phyloP scores from a whole-genome alignment of 2,113 vertebrate genomes.

The Colossoma macropomum region DNA sequence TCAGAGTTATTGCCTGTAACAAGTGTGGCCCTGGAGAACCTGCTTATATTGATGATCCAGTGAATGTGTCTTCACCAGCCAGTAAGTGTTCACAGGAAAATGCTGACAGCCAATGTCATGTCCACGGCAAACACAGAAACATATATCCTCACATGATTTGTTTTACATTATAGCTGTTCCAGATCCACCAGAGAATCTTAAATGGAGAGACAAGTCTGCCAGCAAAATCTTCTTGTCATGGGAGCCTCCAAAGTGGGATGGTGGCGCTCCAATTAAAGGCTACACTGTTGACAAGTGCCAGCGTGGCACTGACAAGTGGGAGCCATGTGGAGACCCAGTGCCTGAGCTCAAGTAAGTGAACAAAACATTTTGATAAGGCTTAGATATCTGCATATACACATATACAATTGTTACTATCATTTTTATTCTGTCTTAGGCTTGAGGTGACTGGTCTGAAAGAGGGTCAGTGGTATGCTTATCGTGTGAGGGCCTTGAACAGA shows the following conservation, averaged over 20 bases:
- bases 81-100: conserved; percentile 79
- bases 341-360: conserved; percentile 87
- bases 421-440: conserved; percentile 70
- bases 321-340: conserved; percentile 88
- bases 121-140: background rate
- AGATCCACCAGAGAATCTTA: conserved; percentile 96
- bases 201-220: conserved; percentile 94
- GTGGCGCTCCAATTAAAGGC: conserved; percentile 90
- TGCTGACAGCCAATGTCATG: background rate
- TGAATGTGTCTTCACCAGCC: conserved; percentile 94
- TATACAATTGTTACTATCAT: background rate
- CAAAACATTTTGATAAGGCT: background rate
- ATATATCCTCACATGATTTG: background rate
- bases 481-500: conserved; percentile 91
- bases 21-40: conserved; percentile 97
- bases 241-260: conserved; percentile 95
- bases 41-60: conserved; percentile 92
- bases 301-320: conserved; percentile 95
- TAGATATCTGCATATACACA: background rate
- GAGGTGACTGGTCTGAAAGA: conserved; percentile 91
- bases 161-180: conserved; percentile 82
- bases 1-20: conserved; percentile 92
- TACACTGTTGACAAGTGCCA: conserved; percentile 94
- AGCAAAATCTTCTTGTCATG: conserved; percentile 94
- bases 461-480: conserved; percentile 96